Conservation (phyloP, 2,888 invertebrate genomes). For the Philereme vetulata region DNA sequence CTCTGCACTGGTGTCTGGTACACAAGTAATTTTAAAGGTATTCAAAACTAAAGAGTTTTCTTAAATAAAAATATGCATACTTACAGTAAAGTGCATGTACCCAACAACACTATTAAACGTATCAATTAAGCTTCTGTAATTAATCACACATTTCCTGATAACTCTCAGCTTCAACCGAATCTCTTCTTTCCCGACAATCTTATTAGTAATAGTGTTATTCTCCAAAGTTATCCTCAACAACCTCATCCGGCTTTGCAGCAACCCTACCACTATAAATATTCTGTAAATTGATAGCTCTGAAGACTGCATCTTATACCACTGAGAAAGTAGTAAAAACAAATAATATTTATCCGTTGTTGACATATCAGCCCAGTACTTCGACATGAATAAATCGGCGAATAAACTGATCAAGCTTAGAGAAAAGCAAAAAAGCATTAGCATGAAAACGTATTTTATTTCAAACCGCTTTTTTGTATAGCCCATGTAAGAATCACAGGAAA, state of each 20-base stretch:
- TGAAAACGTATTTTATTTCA: background rate
- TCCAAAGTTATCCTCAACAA: constrained; percentile 1
- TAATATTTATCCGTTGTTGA: background rate
- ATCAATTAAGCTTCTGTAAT: constrained; percentile 7
- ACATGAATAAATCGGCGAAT: constrained; percentile 3
- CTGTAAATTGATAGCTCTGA: constrained; percentile 3
- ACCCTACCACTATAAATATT: constrained; percentile 3
- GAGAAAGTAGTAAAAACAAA: background rate
- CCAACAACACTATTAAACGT: constrained; percentile 5
- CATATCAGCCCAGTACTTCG: constrained; percentile 6
- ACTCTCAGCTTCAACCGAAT: background rate
- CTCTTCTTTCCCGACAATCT: background rate
- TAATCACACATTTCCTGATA: constrained; percentile 5
- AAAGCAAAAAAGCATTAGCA: background rate
- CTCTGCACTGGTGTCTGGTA: no score
- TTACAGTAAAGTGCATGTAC: constrained; percentile 9
- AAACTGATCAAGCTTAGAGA: background rate
- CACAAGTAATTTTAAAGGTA: no score
- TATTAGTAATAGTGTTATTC: background rate
- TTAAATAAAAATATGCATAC: background rate
- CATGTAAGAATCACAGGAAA: background rate
- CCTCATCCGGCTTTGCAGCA: constrained; percentile 10
- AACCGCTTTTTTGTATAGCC: constrained; percentile 1
- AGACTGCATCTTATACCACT: constrained; percentile 1
- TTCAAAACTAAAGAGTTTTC: no score